A percentile compares a stretch with the other conserved stretches of the same genome.
Conservation (phyloP, 37 sponge, comb jelly and placozoan genomes). For the Halisarca cf. caerulea region DNA sequence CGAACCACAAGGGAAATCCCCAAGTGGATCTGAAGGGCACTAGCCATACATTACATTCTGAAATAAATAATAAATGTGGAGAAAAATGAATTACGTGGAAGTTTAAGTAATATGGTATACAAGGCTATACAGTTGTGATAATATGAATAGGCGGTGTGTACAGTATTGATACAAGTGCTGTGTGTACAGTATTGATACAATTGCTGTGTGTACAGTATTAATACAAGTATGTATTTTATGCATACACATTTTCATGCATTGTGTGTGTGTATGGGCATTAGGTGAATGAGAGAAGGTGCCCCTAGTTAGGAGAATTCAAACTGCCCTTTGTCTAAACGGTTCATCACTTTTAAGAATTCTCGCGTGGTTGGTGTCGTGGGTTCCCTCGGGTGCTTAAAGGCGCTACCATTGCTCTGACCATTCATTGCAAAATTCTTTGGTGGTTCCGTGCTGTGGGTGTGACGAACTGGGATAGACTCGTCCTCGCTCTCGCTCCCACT, state of each 20-base stretch:
- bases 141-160: too few relatives aligned
- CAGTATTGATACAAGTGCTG: too few relatives aligned
- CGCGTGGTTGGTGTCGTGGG: conserved; percentile 7
- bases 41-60: too few relatives aligned
- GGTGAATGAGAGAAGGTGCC: not conserved
- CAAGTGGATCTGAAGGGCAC: too few relatives aligned
- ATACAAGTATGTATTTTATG: not conserved
- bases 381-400: not conserved
- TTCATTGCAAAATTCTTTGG: not conserved
- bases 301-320: not conserved
- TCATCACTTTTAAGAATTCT: conserved; percentile 4
- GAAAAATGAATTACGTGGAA: too few relatives aligned
- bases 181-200: too few relatives aligned
- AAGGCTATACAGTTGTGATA: too few relatives aligned
- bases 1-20: too few relatives aligned
- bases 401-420: not conserved
- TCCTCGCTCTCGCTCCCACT: conserved; percentile 14
- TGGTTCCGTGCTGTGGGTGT: not conserved
- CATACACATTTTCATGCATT: not conserved
- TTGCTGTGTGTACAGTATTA: not conserved
- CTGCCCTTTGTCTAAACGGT: conserved; percentile 11
- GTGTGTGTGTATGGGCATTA: not conserved
- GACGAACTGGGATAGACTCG: not conserved
- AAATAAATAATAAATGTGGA: too few relatives aligned
- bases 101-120: too few relatives aligned